A percentile compares a stretch with the other conserved stretches of the same genome.
These are phyloP conservation scores for Dicentrarchus labrax DNA, from an alignment of 2,113 vertebrate genomes.

Conservation along the genomic window DNA sequence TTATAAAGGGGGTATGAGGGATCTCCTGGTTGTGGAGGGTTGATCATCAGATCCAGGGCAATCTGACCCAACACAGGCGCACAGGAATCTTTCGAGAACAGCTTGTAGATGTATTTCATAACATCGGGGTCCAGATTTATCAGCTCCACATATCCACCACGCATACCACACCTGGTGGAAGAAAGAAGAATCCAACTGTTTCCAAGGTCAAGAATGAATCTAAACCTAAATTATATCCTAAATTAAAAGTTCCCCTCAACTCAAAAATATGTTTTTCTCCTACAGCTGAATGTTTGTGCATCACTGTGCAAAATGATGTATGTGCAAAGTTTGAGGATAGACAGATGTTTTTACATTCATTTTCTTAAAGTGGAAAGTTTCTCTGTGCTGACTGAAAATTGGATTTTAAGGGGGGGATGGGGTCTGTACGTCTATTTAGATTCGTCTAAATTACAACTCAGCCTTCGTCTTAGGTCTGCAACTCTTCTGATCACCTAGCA, in stretches of 20 bases:
- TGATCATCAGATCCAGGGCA: constrained; percentile 78
- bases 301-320: too few relatives aligned
- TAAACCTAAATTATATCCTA: background rate
- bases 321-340: too few relatives aligned
- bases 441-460: background rate
- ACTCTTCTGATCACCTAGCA: background rate
- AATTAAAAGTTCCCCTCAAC: too few relatives aligned
- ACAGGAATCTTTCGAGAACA: constrained; percentile 14
- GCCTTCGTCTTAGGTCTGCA: background rate
- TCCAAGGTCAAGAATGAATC: background rate
- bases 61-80: constrained; percentile 75
- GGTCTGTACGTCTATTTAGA: background rate
- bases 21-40: constrained; percentile 82
- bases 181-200: background rate
- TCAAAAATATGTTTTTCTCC: too few relatives aligned
- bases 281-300: too few relatives aligned
- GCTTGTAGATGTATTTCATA: constrained; percentile 18
- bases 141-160: constrained; percentile 84
- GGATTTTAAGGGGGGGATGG: too few relatives aligned
- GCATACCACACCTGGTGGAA: constrained; percentile 81
- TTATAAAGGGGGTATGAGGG: constrained; percentile 76
- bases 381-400: too few relatives aligned
- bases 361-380: too few relatives aligned
- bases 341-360: too few relatives aligned
- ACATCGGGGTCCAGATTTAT: constrained; percentile 81